A percentile compares a stretch with the other conserved stretches of the same genome.
Conservation (phyloP, 30 jellyfish, hydroid and myxozoan genomes). For the Aurelia coerulea region DNA sequence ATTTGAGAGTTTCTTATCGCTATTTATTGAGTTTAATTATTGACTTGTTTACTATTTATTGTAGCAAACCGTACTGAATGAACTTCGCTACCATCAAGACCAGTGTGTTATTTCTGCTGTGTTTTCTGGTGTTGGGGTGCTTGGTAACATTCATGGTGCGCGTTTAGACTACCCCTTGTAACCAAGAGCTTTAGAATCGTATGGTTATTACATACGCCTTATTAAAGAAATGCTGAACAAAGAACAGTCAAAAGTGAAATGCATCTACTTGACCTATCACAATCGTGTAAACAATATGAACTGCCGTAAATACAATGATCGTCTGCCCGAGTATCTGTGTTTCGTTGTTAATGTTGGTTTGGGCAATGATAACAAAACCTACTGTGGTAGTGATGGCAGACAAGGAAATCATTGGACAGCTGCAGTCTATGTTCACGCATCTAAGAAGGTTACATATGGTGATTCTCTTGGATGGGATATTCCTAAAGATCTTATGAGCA, state of each 20-base stretch:
- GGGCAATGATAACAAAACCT: not conserved
- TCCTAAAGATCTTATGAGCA: slow-evolving; percentile 21
- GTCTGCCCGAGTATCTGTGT: not conserved
- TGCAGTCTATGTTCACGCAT: slow-evolving; percentile 6
- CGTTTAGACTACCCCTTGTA: too few relatives aligned
- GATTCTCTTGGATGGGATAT: slow-evolving; percentile 51
- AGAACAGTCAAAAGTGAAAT: not conserved
- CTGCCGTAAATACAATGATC: not conserved
- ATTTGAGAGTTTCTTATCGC: too few relatives aligned
- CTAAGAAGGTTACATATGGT: slow-evolving; percentile 19
- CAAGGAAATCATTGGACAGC: slow-evolving; percentile 46
- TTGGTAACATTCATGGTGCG: too few relatives aligned
- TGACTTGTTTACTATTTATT: too few relatives aligned
- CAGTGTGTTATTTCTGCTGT: too few relatives aligned
- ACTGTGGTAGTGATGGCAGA: slow-evolving; percentile 32
- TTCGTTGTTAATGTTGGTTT: slow-evolving; percentile 26
- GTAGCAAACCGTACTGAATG: too few relatives aligned
- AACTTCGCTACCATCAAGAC: too few relatives aligned
- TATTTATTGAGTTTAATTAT: too few relatives aligned
- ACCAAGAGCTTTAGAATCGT: too few relatives aligned
- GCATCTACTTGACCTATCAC: slow-evolving; percentile 15
- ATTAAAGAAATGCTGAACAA: slow-evolving; percentile 13
- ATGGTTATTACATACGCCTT: not conserved
- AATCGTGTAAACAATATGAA: not conserved
- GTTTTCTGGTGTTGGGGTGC: too few relatives aligned